phyloP scores from a whole-genome alignment of 35 echinoderm and acorn worm genomes.

The Chiridota heheva region DNA sequence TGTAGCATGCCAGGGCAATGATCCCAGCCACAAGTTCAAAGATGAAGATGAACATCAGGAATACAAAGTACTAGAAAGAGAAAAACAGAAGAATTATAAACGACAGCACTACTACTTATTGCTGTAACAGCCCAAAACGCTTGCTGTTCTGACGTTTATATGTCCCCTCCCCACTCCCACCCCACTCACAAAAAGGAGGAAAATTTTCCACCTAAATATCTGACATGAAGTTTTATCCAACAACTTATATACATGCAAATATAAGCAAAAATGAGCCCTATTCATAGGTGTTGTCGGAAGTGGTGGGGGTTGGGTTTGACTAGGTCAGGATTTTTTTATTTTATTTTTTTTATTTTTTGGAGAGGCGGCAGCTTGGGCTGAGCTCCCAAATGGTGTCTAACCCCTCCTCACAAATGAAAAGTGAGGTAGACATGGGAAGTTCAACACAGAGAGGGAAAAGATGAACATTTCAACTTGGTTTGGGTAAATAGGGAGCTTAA shows the following conservation, averaged over 20 bases:
- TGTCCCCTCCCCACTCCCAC: background rate
- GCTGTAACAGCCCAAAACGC: background rate
- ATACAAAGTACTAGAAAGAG: constrained; percentile 54
- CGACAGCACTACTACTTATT: background rate
- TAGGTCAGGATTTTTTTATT: too few species aligned
- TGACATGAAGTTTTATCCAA: background rate
- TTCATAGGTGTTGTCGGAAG: too few species aligned
- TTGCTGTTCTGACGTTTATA: background rate
- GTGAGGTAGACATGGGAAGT: too few species aligned
- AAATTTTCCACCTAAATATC: background rate
- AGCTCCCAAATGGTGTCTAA: too few species aligned
- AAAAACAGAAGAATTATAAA: constrained; percentile 28
- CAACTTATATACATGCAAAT: background rate
- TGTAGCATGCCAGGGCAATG: constrained; percentile 56
- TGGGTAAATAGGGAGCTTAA: too few species aligned
- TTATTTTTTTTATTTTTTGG: too few species aligned
- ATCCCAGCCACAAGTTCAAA: constrained; percentile 57
- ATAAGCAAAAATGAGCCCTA: background rate
- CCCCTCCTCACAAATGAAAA: too few species aligned
- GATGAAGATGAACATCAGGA: constrained; percentile 59
- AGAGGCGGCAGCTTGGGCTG: too few species aligned
- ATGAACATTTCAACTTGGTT: too few species aligned
- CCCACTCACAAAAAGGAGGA: background rate
- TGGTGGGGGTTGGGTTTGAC: too few species aligned
- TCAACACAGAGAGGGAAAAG: too few species aligned